Evolutionary conservation across 2,888 invertebrate genomes (phyloP).

Genomic region (Hermaeophaga mercurialis): DNA sequence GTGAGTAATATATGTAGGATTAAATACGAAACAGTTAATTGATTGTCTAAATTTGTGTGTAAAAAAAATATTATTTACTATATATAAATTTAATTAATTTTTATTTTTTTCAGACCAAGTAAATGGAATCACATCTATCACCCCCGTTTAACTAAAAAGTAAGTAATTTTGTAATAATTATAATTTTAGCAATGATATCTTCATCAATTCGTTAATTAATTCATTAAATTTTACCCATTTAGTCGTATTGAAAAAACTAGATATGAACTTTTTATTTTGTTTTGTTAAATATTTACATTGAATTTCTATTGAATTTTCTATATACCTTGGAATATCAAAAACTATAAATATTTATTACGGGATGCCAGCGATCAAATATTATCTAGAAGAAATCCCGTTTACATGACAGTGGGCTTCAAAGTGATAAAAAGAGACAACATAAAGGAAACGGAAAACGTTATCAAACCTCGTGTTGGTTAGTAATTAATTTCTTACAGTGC

Average conservation of each 20-base stretch:
- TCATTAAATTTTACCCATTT: too few species aligned
- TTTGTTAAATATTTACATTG: too few species aligned
- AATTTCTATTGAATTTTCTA: too few species aligned
- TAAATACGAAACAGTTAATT: too few species aligned
- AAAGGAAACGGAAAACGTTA: conserved; percentile 48
- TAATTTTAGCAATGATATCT: conserved; percentile 5
- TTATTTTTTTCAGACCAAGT: conserved; percentile 54
- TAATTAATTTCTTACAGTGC: conserved; percentile 30
- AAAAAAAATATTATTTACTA: neutral
- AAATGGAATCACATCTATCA: conserved; percentile 56
- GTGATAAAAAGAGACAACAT: conserved; percentile 42
- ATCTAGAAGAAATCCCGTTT: conserved; percentile 30
- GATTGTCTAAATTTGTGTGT: too few species aligned
- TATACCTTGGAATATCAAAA: conserved; percentile 16
- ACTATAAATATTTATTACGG: conserved; percentile 18
- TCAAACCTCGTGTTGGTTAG: conserved; percentile 29
- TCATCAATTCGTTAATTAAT: too few species aligned
- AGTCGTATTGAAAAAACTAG: too few species aligned
- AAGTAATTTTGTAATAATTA: conserved; percentile 39
- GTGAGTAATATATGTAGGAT: too few species aligned
- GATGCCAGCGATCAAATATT: conserved; percentile 19
- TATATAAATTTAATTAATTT: neutral
- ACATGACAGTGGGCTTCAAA: conserved; percentile 28
- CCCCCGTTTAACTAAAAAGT: conserved; percentile 55
- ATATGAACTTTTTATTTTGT: too few species aligned